A percentile compares a stretch with the other conserved stretches of the same genome.
These are phyloP conservation scores for Scaptomyza cyrtandrae DNA, from an alignment of 2,888 invertebrate genomes.

Conservation along the genomic window DNA sequence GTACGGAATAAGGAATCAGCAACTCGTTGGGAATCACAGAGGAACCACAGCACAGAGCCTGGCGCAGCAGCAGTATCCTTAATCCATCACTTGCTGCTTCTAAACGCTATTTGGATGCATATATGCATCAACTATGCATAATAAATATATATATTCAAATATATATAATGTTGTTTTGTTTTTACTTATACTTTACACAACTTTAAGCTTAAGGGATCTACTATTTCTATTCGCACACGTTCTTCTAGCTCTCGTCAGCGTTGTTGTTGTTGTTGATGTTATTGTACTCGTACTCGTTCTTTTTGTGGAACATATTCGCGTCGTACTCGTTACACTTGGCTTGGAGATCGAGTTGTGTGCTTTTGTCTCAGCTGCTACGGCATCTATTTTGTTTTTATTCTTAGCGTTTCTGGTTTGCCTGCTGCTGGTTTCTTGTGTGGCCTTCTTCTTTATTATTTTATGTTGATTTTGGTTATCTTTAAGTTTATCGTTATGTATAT, in stretches of 20 bases:
- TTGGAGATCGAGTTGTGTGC: constrained; percentile 55
- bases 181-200: constrained; percentile 75
- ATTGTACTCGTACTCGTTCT: constrained; percentile 11
- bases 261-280: constrained; percentile 8
- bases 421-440: constrained; percentile 22
- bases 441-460: constrained; percentile 25
- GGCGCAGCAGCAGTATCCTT: constrained; percentile 22
- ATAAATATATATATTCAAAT: constrained; percentile 48
- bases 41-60: background rate
- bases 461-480: constrained; percentile 23
- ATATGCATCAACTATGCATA: constrained; percentile 28
- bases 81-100: constrained; percentile 24
- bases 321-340: constrained; percentile 54
- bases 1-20: background rate
- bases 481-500: constrained; percentile 22
- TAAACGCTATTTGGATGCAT: constrained; percentile 27
- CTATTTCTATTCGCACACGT: constrained; percentile 41
- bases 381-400: constrained; percentile 9
- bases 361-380: constrained; percentile 28
- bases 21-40: background rate
- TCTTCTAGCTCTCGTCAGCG: constrained; percentile 19
- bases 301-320: constrained; percentile 7
- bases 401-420: constrained; percentile 29
- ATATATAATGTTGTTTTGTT: constrained; percentile 38
- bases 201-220: constrained; percentile 74